phyloP scores from a whole-genome alignment of 2,888 invertebrate species.

The Gari tellinella region DNA sequence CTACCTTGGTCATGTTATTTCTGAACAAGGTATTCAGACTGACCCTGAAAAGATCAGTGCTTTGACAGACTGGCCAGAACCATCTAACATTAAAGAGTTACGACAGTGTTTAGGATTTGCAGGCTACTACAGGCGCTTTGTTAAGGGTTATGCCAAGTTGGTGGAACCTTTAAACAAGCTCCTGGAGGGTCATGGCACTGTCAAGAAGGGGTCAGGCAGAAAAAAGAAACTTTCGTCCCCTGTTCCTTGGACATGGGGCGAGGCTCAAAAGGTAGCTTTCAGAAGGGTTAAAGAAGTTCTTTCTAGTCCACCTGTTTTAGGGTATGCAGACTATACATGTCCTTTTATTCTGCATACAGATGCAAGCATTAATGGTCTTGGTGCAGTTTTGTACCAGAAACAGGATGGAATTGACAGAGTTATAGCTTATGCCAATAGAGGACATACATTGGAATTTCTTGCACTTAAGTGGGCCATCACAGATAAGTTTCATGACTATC shows the following conservation, averaged over 20 bases:
- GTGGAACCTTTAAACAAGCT: too few species aligned
- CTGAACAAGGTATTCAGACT: too few species aligned
- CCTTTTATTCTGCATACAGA: constrained; percentile 23
- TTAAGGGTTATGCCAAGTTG: too few species aligned
- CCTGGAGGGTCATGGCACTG: constrained; percentile 4
- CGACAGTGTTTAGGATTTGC: constrained; percentile 21
- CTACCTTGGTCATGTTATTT: too few species aligned
- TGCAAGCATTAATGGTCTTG: constrained; percentile 14
- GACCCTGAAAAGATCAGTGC: too few species aligned
- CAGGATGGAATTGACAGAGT: constrained; percentile 10
- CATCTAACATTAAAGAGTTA: constrained; percentile 11
- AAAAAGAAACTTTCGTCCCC: too few species aligned
- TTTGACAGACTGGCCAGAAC: constrained; percentile 20
- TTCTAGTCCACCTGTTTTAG: too few species aligned
- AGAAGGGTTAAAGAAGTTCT: background rate
- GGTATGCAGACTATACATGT: too few species aligned
- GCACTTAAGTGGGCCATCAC: constrained; percentile 34
- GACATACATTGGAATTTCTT: constrained; percentile 32
- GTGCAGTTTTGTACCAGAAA: constrained; percentile 21
- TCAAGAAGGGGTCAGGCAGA: constrained; percentile 3
- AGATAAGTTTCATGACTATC: constrained; percentile 34
- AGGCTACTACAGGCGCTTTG: too few species aligned
- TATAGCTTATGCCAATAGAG: constrained; percentile 26
- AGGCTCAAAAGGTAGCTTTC: too few species aligned
- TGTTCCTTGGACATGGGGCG: too few species aligned